These are phyloP conservation scores for Glyphotaelius pellucidus DNA, from an alignment of 2,888 invertebrate species.

Conservation along the genomic window DNA sequence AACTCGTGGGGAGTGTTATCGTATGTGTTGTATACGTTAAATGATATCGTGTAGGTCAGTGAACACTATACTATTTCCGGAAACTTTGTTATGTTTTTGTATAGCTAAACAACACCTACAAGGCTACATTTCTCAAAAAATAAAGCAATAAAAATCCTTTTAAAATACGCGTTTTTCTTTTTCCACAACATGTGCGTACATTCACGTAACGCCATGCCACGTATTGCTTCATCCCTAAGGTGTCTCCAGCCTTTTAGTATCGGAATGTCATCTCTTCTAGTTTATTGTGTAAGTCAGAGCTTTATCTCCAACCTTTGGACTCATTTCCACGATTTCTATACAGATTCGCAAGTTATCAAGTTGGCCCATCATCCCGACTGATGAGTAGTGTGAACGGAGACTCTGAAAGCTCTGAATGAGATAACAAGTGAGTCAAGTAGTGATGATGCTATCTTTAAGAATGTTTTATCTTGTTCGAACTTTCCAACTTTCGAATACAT, in stretches of 20 bases:
- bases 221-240: background rate
- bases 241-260: background rate
- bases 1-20: too few species aligned
- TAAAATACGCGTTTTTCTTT: background rate
- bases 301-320: background rate
- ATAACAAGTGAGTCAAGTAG: background rate
- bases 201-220: background rate
- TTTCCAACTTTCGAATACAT: background rate
- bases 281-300: background rate
- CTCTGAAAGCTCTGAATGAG: background rate
- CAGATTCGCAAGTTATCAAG: background rate
- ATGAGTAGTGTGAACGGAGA: background rate
- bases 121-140: background rate
- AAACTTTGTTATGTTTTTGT: background rate
- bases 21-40: too few species aligned
- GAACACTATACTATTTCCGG: too few species aligned
- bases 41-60: too few species aligned
- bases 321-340: background rate
- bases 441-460: background rate
- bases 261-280: background rate
- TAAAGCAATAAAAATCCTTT: background rate
- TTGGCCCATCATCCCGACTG: background rate
- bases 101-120: background rate
- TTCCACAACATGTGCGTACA: background rate
- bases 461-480: background rate